A percentile compares a stretch with the other conserved stretches of the same genome.
phyloP scores from a whole-genome alignment of 2,113 vertebrate genomes.

The Oncorhynchus clarkii region DNA sequence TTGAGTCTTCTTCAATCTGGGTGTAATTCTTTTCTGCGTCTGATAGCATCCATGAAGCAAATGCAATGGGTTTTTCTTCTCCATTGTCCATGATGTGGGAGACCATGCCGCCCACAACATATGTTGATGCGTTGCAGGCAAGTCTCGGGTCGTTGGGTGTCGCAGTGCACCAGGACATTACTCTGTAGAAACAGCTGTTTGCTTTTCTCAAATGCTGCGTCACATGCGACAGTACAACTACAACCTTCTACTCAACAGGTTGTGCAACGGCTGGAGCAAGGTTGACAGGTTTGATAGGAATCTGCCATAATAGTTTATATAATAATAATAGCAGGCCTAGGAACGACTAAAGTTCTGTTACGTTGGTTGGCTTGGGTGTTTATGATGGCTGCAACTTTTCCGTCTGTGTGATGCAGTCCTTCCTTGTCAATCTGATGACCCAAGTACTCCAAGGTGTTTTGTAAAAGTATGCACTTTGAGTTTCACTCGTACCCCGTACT shows the following conservation, averaged over 20 bases:
- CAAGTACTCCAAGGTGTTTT: slow-evolving; percentile 14
- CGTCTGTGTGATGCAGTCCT: slow-evolving; percentile 4
- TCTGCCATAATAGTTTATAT: slow-evolving; percentile 15
- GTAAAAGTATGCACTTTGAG: slow-evolving; percentile 6
- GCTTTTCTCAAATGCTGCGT: neutral
- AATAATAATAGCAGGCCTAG: neutral
- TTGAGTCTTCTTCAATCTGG: slow-evolving; percentile 25
- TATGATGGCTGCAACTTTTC: slow-evolving; percentile 14
- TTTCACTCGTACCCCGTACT: slow-evolving; percentile 13
- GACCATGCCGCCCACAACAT: neutral
- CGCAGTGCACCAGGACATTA: neutral
- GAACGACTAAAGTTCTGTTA: slow-evolving; percentile 6
- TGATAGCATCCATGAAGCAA: slow-evolving; percentile 4
- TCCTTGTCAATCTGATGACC: slow-evolving; percentile 22
- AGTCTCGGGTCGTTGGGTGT: neutral
- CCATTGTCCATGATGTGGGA: neutral
- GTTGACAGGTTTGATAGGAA: slow-evolving; percentile 9
- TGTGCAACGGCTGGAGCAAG: neutral
- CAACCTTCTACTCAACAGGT: neutral
- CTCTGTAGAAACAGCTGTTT: neutral
- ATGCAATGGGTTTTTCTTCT: neutral
- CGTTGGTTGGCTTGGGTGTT: neutral
- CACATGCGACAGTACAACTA: slow-evolving; percentile 4
- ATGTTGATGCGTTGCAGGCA: neutral
- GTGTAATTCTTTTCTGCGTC: slow-evolving; percentile 6